Conservation (phyloP, 1,140 invertebrate species). For the Microplitis demolitor region DNA sequence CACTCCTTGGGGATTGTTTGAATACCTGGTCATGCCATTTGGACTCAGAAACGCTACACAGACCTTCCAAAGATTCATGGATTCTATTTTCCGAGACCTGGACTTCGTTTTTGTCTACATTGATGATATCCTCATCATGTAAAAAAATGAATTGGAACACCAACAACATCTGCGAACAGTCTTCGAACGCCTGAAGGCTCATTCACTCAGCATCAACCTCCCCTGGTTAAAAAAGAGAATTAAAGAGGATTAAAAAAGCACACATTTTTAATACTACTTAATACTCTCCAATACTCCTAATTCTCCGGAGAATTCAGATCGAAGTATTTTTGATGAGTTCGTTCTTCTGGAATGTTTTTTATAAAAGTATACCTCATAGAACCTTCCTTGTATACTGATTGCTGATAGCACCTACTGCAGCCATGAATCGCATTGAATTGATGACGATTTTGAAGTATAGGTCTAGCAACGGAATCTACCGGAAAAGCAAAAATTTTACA, state of each 20-base stretch:
- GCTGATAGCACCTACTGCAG: slow-evolving; percentile 20
- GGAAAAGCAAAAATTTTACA: slow-evolving; percentile 22
- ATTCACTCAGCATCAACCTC: slow-evolving; percentile 13
- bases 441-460: slow-evolving; percentile 16
- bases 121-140: slow-evolving; percentile 29
- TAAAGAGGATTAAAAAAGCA: too few relatives aligned
- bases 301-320: too few relatives aligned
- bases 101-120: slow-evolving; percentile 31
- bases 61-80: slow-evolving; percentile 36
- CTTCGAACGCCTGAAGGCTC: background rate
- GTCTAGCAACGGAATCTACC: slow-evolving; percentile 19
- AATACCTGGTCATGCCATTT: slow-evolving; percentile 51
- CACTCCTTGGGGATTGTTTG: slow-evolving; percentile 29
- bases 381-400: background rate
- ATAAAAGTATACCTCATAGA: slow-evolving; percentile 8
- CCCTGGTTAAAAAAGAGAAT: too few relatives aligned
- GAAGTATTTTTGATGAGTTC: slow-evolving; percentile 19
- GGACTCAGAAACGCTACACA: slow-evolving; percentile 31
- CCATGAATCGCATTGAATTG: slow-evolving; percentile 24
- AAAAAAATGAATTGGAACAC: slow-evolving; percentile 21
- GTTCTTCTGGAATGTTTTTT: background rate
- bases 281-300: too few relatives aligned
- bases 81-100: slow-evolving; percentile 21
- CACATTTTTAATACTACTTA: too few relatives aligned
- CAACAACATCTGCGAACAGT: slow-evolving; percentile 18